phyloP scores from a whole-genome alignment of 2,797 vertebrate species.

The Chloroceryle amazona region DNA sequence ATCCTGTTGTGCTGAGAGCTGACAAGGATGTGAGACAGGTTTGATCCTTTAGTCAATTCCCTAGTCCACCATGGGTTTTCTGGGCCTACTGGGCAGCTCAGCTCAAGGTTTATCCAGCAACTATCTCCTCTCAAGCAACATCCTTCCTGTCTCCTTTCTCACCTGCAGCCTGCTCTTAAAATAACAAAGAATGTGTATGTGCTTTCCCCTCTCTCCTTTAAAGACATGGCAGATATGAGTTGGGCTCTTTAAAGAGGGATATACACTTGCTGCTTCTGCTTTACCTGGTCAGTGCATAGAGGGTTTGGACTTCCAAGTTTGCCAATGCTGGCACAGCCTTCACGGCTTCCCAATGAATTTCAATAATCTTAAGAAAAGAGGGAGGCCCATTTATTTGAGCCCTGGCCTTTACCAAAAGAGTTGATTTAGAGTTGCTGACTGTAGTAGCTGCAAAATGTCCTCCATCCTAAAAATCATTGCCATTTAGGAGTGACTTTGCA shows the following conservation, averaged over 20 bases:
- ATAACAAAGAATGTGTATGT: rapidly evolving
- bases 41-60: neutral
- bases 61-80: neutral
- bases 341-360: neutral
- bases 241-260: neutral
- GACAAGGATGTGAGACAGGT: neutral
- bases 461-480: neutral
- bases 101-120: neutral
- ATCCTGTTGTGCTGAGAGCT: neutral
- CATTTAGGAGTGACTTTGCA: neutral
- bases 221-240: neutral
- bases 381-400: neutral
- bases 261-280: neutral
- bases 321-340: neutral
- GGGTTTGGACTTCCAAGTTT: neutral
- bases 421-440: neutral
- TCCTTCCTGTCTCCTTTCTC: neutral
- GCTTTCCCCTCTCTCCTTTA: neutral
- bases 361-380: neutral
- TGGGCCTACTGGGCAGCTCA: neutral
- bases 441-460: neutral
- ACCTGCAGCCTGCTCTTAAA: neutral
- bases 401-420: neutral
- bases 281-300: neutral
- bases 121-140: neutral